These are phyloP conservation scores for Chrysolina oricalcia DNA, from an alignment of 2,888 invertebrate genomes.

Conservation along the genomic window DNA sequence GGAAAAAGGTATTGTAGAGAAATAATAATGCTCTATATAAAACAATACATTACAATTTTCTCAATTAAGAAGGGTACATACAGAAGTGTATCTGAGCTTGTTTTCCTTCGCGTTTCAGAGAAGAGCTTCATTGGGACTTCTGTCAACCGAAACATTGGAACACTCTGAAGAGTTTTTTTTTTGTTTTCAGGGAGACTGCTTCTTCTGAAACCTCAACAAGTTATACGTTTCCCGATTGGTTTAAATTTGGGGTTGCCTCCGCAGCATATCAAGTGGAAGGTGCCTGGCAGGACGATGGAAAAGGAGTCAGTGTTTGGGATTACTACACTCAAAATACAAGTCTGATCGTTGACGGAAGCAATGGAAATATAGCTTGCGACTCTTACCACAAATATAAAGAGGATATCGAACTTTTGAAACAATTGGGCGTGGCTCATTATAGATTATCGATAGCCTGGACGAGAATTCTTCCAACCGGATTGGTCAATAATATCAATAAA, in stretches of 20 bases:
- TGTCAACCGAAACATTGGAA: no score
- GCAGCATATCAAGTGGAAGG: slow-evolving; percentile 60
- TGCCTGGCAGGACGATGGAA: slow-evolving; percentile 68
- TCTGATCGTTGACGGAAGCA: slow-evolving; percentile 66
- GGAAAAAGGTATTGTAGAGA: no score
- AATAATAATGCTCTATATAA: no score
- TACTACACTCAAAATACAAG: slow-evolving; percentile 74
- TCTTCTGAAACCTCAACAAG: neutral
- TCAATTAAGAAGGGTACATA: no score
- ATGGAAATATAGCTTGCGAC: slow-evolving; percentile 80
- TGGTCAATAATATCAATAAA: slow-evolving; percentile 78
- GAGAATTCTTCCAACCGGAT: slow-evolving; percentile 78
- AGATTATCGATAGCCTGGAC: slow-evolving; percentile 80
- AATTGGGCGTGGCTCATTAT: slow-evolving; percentile 75
- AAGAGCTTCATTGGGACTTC: no score
- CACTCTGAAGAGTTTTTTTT: no score
- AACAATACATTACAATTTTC: no score
- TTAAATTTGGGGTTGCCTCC: slow-evolving; percentile 51
- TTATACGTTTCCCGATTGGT: slow-evolving; percentile 44
- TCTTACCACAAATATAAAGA: slow-evolving; percentile 77
- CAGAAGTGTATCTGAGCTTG: no score
- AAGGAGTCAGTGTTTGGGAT: slow-evolving; percentile 82
- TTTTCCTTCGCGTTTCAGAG: no score
- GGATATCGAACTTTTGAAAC: slow-evolving; percentile 75
- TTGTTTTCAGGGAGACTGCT: neutral